Evolutionary conservation across 2,113 vertebrate species (phyloP).

Genomic region (Hippopotamus amphibius): DNA sequence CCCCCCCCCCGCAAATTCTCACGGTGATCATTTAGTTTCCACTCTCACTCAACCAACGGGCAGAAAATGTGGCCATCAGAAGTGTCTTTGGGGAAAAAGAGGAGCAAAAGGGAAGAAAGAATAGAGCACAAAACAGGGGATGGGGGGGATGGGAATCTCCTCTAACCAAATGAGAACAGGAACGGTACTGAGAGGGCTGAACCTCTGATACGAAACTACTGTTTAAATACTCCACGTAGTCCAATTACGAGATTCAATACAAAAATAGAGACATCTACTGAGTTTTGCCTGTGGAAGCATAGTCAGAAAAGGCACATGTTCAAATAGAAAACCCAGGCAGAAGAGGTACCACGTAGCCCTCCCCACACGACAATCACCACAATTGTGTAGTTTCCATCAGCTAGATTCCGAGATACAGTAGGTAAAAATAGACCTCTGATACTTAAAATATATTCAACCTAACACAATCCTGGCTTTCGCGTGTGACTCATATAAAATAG

Average conservation of each 20-base stretch:
- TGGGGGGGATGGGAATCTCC: conserved; percentile 66
- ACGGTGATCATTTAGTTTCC: conserved; percentile 49
- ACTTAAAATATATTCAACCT: conserved; percentile 87
- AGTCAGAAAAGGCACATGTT: conserved; percentile 90
- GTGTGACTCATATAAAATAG: conserved; percentile 85
- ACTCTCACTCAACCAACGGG: conserved; percentile 66
- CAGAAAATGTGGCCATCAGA: conserved; percentile 40
- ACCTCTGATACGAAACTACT: conserved; percentile 82
- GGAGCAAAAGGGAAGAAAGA: neutral
- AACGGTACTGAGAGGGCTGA: conserved; percentile 82
- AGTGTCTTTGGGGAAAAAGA: conserved; percentile 58
- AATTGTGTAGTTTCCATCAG: conserved; percentile 79
- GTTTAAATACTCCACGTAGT: conserved; percentile 85
- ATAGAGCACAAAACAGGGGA: neutral
- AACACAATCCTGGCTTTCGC: conserved; percentile 83
- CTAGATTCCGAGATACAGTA: conserved; percentile 86
- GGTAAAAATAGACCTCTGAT: conserved; percentile 89
- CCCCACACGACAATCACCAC: conserved; percentile 81
- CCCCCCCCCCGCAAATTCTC: conserved; percentile 55
- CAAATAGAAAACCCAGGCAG: conserved; percentile 86
- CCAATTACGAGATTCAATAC: conserved; percentile 88
- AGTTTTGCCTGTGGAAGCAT: conserved; percentile 87
- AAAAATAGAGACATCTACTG: conserved; percentile 91
- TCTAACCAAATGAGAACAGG: conserved; percentile 79
- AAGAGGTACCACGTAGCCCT: conserved; percentile 76